Conservation (phyloP, 2,888 invertebrate genomes). For the Adelognathus sp. region DNA sequence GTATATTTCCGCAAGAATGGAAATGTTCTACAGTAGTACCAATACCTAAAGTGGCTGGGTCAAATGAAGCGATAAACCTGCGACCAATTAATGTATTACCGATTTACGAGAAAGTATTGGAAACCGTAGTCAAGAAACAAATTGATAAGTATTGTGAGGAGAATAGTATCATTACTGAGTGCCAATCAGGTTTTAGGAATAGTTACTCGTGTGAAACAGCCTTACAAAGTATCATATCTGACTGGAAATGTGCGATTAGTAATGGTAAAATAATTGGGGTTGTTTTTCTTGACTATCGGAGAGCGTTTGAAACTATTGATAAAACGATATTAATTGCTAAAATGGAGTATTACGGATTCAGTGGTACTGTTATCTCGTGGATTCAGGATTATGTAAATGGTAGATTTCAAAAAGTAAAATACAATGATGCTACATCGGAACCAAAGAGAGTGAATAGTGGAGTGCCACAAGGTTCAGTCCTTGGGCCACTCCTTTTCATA, state of each 20-base stretch:
- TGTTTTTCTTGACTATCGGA: constrained; percentile 54
- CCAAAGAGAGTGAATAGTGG: background rate
- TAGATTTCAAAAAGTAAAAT: background rate
- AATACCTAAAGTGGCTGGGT: background rate
- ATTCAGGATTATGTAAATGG: constrained; percentile 9
- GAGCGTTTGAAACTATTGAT: constrained; percentile 57
- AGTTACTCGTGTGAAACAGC: too few relatives aligned
- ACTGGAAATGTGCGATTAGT: constrained; percentile 44
- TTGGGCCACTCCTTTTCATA: constrained; percentile 44
- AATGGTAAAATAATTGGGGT: constrained; percentile 19
- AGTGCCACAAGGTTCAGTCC: too few relatives aligned
- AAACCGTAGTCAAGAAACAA: background rate
- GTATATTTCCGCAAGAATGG: constrained; percentile 27
- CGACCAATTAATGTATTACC: constrained; percentile 4
- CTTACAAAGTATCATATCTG: constrained; percentile 30
- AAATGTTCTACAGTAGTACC: constrained; percentile 24
- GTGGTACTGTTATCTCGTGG: constrained; percentile 25
- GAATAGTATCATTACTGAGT: background rate
- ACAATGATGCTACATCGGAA: background rate
- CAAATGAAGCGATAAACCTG: background rate
- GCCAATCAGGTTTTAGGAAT: constrained; percentile 9
- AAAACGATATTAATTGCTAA: constrained; percentile 24
- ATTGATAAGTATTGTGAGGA: constrained; percentile 4
- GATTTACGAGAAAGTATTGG: background rate
- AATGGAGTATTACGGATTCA: constrained; percentile 22